phyloP scores from a whole-genome alignment of 2,888 invertebrate species.

The Stegana nigrithorax region DNA sequence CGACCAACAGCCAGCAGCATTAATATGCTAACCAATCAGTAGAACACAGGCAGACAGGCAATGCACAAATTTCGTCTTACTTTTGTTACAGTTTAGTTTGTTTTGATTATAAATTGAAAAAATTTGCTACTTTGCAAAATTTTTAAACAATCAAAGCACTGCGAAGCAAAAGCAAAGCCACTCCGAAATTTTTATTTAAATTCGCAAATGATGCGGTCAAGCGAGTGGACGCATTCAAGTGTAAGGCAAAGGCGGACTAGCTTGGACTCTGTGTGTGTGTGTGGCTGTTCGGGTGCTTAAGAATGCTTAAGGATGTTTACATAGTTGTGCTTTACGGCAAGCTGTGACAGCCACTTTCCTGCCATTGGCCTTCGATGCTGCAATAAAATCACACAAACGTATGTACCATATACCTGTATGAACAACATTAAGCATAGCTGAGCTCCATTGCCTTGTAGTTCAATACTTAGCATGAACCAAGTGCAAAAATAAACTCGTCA shows the following conservation, averaged over 20 bases:
- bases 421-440: no score
- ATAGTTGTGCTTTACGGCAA: no score
- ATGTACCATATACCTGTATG: no score
- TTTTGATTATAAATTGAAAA: slow-evolving; percentile 59
- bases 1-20: neutral
- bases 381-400: no score
- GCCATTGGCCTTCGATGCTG: no score
- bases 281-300: no score
- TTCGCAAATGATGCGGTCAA: slow-evolving; percentile 55
- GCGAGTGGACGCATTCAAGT: slow-evolving; percentile 50
- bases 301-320: no score
- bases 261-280: neutral
- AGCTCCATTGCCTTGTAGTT: no score
- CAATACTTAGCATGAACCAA: no score
- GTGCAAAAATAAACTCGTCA: no score
- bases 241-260: slow-evolving; percentile 33
- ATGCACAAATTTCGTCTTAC: slow-evolving; percentile 38
- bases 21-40: slow-evolving; percentile 7
- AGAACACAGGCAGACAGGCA: slow-evolving; percentile 24
- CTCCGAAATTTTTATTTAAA: slow-evolving; percentile 31
- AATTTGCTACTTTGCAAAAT: slow-evolving; percentile 42
- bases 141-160: slow-evolving; percentile 47
- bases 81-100: slow-evolving; percentile 34
- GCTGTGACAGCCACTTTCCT: no score
- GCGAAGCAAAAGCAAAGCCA: slow-evolving; percentile 24